These are phyloP conservation scores for Caenorhabditis drosophilae DNA, from an alignment of 2,888 invertebrate species.

Conservation along the genomic window DNA sequence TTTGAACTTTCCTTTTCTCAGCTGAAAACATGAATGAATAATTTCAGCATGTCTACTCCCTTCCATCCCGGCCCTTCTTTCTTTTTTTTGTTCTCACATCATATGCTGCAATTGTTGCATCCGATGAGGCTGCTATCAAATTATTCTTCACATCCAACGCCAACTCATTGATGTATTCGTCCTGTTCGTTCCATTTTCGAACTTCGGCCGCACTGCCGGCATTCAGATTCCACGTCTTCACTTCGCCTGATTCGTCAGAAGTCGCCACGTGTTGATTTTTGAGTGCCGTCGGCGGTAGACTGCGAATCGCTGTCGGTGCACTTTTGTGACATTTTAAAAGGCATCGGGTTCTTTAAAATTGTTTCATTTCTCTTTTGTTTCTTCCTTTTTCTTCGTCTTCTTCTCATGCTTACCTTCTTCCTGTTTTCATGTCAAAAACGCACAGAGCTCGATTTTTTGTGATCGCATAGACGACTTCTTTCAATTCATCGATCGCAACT, in stretches of 20 bases:
- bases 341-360: no score
- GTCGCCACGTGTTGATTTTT: conserved; percentile 53
- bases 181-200: conserved; percentile 52
- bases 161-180: conserved; percentile 51
- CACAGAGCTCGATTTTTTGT: conserved; percentile 51
- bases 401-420: no score
- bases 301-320: conserved; percentile 41
- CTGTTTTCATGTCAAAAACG: conserved; percentile 56
- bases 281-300: conserved; percentile 45
- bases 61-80: no score
- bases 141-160: conserved; percentile 34
- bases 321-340: conserved; percentile 36
- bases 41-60: no score
- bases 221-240: conserved; percentile 59
- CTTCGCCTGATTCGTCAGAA: conserved; percentile 57
- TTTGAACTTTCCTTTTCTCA: conserved; percentile 42
- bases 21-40: conserved; percentile 5
- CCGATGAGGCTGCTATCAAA: conserved; percentile 46
- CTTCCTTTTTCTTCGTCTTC: no score
- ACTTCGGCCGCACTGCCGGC: conserved; percentile 34
- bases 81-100: no score
- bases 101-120: conserved; percentile 46
- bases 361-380: no score
- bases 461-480: conserved; percentile 31
- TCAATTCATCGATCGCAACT: conserved; percentile 26